Evolutionary conservation across 2,113 vertebrate species (phyloP).

Genomic region (Plecturocebus donacophilus): DNA sequence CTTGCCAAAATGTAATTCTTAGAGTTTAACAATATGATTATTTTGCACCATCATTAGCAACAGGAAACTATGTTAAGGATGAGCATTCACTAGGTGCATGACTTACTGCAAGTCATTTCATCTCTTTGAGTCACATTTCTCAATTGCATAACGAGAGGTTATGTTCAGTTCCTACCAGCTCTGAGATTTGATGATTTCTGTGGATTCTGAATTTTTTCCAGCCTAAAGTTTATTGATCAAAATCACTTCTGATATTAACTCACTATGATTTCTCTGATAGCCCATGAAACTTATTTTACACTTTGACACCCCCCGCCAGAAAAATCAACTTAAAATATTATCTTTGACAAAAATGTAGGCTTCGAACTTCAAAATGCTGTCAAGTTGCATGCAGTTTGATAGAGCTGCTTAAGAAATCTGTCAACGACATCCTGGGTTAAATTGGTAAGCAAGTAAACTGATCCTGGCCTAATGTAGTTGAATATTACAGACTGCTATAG

Average conservation of each 20-base stretch:
- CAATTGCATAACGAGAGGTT: neutral
- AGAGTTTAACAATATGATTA: neutral
- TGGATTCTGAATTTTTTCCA: conserved; percentile 25
- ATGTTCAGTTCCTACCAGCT: neutral
- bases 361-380: conserved; percentile 68
- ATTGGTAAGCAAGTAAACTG: conserved; percentile 51
- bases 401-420: conserved; percentile 70
- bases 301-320: conserved; percentile 42
- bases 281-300: conserved; percentile 65
- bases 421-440: conserved; percentile 68
- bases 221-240: conserved; percentile 56
- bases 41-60: neutral
- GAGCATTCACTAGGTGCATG: neutral
- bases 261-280: conserved; percentile 62
- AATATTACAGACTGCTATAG: conserved; percentile 64
- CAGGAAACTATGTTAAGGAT: conserved; percentile 11
- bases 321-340: conserved; percentile 70
- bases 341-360: conserved; percentile 64
- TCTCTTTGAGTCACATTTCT: neutral
- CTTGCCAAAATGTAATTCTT: neutral
- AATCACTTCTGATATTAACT: conserved; percentile 67
- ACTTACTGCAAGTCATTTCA: neutral
- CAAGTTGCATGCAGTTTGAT: conserved; percentile 65
- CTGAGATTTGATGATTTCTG: conserved; percentile 35
- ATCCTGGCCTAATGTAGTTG: conserved; percentile 56